phyloP scores from a whole-genome alignment of 1,140 invertebrate genomes.

The Thalassaphorura encarpata region DNA sequence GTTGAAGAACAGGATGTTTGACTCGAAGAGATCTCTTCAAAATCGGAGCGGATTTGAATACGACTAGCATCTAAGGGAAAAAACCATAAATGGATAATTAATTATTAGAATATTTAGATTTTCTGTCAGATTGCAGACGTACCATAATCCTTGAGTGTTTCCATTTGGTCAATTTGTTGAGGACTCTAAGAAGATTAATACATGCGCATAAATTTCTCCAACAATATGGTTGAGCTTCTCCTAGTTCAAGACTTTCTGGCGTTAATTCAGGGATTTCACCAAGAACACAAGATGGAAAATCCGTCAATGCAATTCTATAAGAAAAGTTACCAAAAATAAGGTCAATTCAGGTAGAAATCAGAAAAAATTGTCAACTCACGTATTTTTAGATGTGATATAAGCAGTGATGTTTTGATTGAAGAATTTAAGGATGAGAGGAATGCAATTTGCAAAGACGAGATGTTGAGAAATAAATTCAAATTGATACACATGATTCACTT shows the following conservation, averaged over 20 bases:
- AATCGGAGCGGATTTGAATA: conserved; percentile 98
- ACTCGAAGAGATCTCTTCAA: conserved; percentile 93
- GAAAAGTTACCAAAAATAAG: too few relatives aligned
- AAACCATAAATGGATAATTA: conserved; percentile 9
- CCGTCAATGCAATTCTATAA: conserved; percentile 74
- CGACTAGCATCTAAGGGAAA: conserved; percentile 83
- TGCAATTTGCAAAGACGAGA: conserved; percentile 98
- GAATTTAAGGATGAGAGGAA: conserved; percentile 96
- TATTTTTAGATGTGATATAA: conserved; percentile 91
- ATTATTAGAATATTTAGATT: conserved; percentile 10
- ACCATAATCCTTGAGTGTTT: conserved; percentile 98
- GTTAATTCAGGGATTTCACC: conserved; percentile 92
- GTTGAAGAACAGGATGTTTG: conserved; percentile 92
- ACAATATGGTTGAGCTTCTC: conserved; percentile 74
- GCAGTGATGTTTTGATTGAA: conserved; percentile 97
- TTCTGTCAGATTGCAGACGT: conserved; percentile 20
- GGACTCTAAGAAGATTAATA: conserved; percentile 90
- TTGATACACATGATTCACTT: conserved; percentile 98
- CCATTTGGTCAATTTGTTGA: conserved; percentile 99
- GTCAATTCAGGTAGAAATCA: too few relatives aligned
- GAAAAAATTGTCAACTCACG: conserved; percentile 44
- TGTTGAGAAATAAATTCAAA: conserved; percentile 99
- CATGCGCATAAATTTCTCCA: conserved; percentile 98
- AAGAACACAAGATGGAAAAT: conserved; percentile 93
- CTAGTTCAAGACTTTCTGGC: conserved; percentile 82